Percentiles rank a stretch among this genome's conserved stretches.
These are phyloP conservation scores for Gryllus longicercus DNA, from an alignment of 2,888 invertebrate species.

Conservation along the genomic window DNA sequence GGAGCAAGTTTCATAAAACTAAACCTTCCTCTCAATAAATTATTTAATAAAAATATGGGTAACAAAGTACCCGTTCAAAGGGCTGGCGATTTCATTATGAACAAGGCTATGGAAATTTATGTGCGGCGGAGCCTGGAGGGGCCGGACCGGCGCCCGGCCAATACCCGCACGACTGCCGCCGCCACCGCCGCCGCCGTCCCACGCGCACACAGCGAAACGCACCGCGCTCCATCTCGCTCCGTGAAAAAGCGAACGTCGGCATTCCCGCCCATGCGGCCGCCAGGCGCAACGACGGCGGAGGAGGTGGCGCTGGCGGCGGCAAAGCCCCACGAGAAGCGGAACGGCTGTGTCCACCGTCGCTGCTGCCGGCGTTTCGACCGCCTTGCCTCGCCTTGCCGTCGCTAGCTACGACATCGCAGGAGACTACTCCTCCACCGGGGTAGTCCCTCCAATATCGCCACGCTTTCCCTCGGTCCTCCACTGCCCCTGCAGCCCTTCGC, in stretches of 20 bases:
- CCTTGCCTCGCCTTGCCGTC: no score
- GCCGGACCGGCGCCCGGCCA: neutral
- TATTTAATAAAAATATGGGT: conserved; percentile 7
- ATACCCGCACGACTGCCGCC: neutral
- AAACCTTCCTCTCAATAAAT: conserved; percentile 10
- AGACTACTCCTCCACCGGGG: no score
- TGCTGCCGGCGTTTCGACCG: no score
- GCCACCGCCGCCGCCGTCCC: neutral
- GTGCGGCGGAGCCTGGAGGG: neutral
- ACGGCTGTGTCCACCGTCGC: no score
- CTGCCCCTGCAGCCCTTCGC: no score
- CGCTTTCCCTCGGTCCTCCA: no score
- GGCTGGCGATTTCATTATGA: conserved; percentile 17
- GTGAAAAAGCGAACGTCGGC: conserved; percentile 11
- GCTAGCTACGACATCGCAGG: no score
- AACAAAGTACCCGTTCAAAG: conserved; percentile 17
- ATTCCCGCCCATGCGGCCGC: neutral
- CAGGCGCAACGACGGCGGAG: neutral
- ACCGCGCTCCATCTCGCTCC: neutral
- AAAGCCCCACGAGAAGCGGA: no score
- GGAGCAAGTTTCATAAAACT: conserved; percentile 3
- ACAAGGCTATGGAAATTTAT: conserved; percentile 1
- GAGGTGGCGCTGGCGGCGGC: no score
- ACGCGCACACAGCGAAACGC: neutral
- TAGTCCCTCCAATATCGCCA: no score